Base-by-base conservation (phyloP, 2,113 vertebrate genomes). In the Lagopus leucura region DNA sequence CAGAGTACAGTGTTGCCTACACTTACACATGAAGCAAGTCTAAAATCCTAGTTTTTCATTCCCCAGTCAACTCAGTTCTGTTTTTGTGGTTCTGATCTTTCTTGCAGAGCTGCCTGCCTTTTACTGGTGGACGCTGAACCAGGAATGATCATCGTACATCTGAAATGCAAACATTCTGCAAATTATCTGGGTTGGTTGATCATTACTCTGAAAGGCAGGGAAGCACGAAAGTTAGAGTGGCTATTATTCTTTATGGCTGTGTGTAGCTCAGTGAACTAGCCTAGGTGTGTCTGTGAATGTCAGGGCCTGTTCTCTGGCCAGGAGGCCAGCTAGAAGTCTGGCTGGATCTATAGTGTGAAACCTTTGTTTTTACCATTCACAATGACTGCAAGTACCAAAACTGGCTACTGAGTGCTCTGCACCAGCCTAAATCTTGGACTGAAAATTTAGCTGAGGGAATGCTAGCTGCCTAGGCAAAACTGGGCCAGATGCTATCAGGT, bases 121-220 rank as follows among this genome's bases (percentile, higher is more conserved):
- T 83, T 77, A 34, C 90, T 74, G 40, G 47, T 67, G 60, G 47
- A 57, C 32, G 10, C 42, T 90, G 89, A 88, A 64, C 50, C 21
- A 1, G 0, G 4, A 60, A 34, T 45, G 43, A 86, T 22, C 38
- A 8, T 10, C 30, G 15, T 58, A 38, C 28, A 89, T 32, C 47
- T 52, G 61, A 78, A 89, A 81, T 42, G 30, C 61, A 77, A 54
- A 45, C 54, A 50, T 54, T 72, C 89, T 92, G 75, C 28, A 34
- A 47, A 89, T 84, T 55, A 72, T 42, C 38, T 66, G 18, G 34
- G 38, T 58, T 63, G 55, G 24, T 8, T 86, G 47, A 38, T 86
- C 84, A 84, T 95, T 84, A n/a, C 57, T 82, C 73, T 0, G 0
- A 77, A 86, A 93, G 47, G 61, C 89, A 87, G 61, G 52, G 61